Percentiles rank a stretch among this genome's conserved stretches.
Conservation (phyloP, 2,797 vertebrate genomes). For the Dromococcyx pavoninus region DNA sequence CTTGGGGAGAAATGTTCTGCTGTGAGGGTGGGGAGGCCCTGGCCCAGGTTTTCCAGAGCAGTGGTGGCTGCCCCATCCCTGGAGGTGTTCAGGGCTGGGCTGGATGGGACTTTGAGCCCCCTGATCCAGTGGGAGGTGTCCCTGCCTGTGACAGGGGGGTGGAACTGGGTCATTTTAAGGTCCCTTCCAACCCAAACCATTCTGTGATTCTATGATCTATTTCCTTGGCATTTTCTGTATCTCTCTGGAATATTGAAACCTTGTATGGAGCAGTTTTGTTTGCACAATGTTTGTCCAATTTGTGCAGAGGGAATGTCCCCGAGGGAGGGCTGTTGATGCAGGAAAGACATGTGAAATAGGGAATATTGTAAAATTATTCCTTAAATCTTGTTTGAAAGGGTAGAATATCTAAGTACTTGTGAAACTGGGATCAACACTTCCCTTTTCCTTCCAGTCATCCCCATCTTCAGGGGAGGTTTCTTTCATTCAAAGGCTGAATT, state of each 20-base stretch:
- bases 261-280: neutral
- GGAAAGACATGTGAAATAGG: neutral
- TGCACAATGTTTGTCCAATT: neutral
- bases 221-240: neutral
- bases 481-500: neutral
- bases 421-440: neutral
- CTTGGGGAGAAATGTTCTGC: too few relatives aligned
- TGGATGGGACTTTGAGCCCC: too few relatives aligned
- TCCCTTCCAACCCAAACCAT: too few relatives aligned
- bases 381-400: neutral
- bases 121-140: too few relatives aligned
- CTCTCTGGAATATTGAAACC: neutral
- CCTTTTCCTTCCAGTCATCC: neutral
- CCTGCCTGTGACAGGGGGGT: too few relatives aligned
- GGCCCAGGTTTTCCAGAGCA: too few relatives aligned
- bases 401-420: neutral
- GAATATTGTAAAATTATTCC: neutral
- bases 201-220: too few relatives aligned
- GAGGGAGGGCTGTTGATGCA: neutral
- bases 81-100: too few relatives aligned
- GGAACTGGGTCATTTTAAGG: too few relatives aligned
- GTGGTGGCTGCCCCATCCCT: too few relatives aligned
- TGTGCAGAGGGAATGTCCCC: neutral
- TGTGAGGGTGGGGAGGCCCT: too few relatives aligned
- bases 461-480: neutral